phyloP scores from a whole-genome alignment of 2,113 vertebrate species.

The Procapra przewalskii region DNA sequence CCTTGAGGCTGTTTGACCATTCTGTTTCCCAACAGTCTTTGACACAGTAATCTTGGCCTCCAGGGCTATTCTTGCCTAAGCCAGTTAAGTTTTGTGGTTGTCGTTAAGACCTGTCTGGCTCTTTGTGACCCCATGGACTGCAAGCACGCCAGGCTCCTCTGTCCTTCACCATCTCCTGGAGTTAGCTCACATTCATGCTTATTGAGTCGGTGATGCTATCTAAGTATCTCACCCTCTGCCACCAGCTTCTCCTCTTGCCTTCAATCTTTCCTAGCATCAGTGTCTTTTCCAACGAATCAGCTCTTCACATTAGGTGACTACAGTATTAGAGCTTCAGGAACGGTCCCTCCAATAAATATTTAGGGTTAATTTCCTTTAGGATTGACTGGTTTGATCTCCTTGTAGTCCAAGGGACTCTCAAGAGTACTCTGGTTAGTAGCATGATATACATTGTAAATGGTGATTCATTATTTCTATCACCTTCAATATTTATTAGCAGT shows the following conservation, averaged over 20 bases:
- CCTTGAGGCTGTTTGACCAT: background rate
- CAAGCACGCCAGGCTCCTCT: background rate
- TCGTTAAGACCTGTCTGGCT: background rate
- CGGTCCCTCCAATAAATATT: background rate
- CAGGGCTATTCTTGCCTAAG: background rate
- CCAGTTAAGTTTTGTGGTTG: background rate
- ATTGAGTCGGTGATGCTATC: background rate
- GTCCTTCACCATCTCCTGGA: background rate
- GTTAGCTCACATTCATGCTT: background rate
- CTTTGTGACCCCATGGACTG: background rate
- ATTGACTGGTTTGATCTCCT: background rate
- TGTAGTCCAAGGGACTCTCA: background rate
- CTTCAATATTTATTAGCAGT: background rate
- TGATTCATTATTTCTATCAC: background rate
- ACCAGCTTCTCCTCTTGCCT: background rate
- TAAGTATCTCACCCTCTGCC: background rate
- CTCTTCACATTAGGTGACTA: background rate
- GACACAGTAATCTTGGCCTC: background rate
- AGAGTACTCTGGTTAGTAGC: background rate
- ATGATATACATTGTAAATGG: background rate
- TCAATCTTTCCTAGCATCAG: background rate
- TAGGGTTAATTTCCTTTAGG: background rate
- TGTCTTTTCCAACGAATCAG: background rate
- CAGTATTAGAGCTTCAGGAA: background rate
- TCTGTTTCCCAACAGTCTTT: background rate